Percentiles rank a stretch among this genome's conserved stretches.
These are phyloP conservation scores for Vidua macroura DNA, from an alignment of 2,113 vertebrate genomes.

Conservation along the genomic window DNA sequence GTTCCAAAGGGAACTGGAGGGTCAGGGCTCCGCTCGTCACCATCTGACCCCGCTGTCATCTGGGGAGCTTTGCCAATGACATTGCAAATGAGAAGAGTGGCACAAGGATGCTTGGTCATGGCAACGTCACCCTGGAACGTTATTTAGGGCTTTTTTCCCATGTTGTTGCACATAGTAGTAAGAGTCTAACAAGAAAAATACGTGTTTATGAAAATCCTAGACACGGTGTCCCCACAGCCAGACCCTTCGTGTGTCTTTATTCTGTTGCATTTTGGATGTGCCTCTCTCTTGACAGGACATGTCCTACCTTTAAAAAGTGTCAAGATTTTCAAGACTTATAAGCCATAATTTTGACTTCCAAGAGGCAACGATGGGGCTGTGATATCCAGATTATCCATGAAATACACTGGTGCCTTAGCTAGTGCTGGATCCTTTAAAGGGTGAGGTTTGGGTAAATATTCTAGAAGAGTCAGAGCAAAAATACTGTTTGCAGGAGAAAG, in stretches of 20 bases:
- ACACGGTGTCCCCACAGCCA: conserved; percentile 7
- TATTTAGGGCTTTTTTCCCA: background rate
- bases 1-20: background rate
- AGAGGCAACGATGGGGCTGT: background rate
- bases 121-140: background rate
- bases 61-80: background rate
- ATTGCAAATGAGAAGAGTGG: background rate
- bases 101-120: background rate
- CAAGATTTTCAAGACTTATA: background rate
- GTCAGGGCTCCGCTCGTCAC: background rate
- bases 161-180: background rate
- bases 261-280: background rate
- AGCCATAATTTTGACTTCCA: background rate
- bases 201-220: conserved; percentile 7
- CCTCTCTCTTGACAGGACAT: rapidly evolving
- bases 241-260: background rate
- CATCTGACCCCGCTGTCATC: background rate
- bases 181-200: conserved; percentile 46
- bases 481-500: background rate
- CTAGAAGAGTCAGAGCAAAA: background rate
- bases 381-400: background rate
- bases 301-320: background rate
- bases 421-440: background rate
- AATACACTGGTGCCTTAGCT: background rate
- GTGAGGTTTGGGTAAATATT: background rate